phyloP scores from a whole-genome alignment of 64 coral and sea anemone genomes.

The Platygyra sinensis region DNA sequence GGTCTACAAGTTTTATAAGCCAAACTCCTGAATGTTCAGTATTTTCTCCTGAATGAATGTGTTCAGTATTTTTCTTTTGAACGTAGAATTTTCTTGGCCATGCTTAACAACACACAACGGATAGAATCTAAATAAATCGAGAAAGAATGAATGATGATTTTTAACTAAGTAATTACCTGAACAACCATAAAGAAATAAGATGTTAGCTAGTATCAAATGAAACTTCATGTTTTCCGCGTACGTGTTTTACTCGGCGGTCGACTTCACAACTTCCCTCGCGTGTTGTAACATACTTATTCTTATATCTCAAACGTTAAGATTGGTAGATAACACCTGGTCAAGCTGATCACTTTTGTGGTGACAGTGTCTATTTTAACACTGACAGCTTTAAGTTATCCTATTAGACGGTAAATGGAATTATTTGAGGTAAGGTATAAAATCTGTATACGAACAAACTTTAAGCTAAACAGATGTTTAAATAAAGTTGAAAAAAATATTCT shows the following conservation, averaged over 20 bases:
- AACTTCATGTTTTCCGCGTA: not conserved
- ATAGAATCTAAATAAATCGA: too few species aligned
- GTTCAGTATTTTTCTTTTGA: too few species aligned
- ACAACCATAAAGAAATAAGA: not conserved
- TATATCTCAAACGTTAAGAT: too few species aligned
- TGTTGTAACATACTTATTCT: too few species aligned
- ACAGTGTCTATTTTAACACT: not conserved
- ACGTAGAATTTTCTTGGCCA: too few species aligned
- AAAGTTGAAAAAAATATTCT: not conserved
- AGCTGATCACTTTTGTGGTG: not conserved
- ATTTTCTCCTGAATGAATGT: too few species aligned
- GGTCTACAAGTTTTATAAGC: too few species aligned
- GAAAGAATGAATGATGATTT: too few species aligned
- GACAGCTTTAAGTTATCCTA: not conserved
- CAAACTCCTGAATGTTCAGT: too few species aligned
- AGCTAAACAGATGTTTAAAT: not conserved
- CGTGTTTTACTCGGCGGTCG: not conserved
- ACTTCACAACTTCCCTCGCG: too few species aligned
- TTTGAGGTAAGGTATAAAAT: not conserved
- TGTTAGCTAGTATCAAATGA: not conserved
- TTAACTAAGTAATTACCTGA: not conserved
- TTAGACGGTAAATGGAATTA: too few species aligned
- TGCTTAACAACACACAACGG: too few species aligned
- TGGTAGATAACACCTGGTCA: not conserved
- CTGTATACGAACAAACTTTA: not conserved